phyloP scores from a whole-genome alignment of 2,113 vertebrate species.

The Bathybates hornii region DNA sequence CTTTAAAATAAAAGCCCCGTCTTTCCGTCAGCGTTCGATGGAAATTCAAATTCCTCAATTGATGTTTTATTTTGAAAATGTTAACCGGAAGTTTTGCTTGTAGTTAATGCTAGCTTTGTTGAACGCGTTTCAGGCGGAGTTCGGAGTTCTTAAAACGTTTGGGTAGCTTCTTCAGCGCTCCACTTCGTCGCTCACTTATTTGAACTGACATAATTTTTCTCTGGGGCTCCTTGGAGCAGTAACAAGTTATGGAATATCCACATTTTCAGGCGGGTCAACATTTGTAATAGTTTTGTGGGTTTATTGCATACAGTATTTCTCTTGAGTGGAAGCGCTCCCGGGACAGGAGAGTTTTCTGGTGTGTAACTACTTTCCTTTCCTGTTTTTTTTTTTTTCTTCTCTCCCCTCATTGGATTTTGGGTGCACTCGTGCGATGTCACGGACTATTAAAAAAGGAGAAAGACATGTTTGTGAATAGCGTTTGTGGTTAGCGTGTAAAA shows the following conservation, averaged over 20 bases:
- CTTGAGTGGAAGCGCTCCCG: not conserved
- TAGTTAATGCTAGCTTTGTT: not conserved
- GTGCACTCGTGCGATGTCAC: slow-evolving; percentile 36
- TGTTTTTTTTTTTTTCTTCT: not conserved
- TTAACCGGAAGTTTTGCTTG: fast-evolving
- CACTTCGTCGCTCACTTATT: slow-evolving; percentile 32
- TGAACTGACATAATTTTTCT: not conserved
- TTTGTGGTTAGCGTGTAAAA: not conserved
- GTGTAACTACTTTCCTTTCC: not conserved
- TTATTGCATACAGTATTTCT: not conserved
- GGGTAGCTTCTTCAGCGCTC: slow-evolving; percentile 25
- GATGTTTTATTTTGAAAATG: not conserved
- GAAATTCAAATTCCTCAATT: fast-evolving
- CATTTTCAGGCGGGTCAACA: not conserved
- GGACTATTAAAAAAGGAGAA: slow-evolving; percentile 25
- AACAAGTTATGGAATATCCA: slow-evolving; percentile 13
- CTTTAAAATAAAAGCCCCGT: not conserved
- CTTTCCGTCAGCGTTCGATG: fast-evolving
- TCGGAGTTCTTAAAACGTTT: slow-evolving; percentile 40
- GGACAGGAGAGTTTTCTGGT: not conserved
- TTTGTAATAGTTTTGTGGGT: not conserved
- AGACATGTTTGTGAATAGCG: not conserved
- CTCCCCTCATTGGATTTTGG: not conserved
- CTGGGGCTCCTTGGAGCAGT: not conserved
- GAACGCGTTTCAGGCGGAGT: slow-evolving; percentile 57